These are phyloP conservation scores for Sebastes iracundus DNA, from an alignment of 2,797 vertebrate species.

Conservation along the genomic window DNA sequence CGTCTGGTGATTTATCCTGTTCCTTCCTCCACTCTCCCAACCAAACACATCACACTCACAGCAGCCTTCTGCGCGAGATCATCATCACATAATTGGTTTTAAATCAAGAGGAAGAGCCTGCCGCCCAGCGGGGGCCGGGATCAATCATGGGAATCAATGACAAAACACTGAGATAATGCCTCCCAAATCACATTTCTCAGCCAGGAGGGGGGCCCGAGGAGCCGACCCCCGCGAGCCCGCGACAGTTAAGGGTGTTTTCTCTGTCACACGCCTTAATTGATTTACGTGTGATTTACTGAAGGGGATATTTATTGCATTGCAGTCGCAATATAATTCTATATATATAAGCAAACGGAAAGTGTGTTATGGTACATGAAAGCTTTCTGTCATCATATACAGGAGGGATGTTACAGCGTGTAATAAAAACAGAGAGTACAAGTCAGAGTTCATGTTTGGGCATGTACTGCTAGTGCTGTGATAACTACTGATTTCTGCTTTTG, in stretches of 20 bases:
- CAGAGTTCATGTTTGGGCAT: not conserved
- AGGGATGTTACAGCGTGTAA: slow-evolving; percentile 27
- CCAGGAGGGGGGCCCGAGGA: slow-evolving; percentile 5
- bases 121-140: slow-evolving; percentile 41
- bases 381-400: slow-evolving; percentile 12
- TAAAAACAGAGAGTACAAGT: slow-evolving; percentile 16
- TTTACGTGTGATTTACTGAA: slow-evolving; percentile 68
- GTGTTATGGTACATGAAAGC: slow-evolving; percentile 17
- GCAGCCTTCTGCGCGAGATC: slow-evolving; percentile 63
- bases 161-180: slow-evolving; percentile 64
- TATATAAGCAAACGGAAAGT: slow-evolving; percentile 27
- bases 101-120: slow-evolving; percentile 72
- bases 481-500: not conserved
- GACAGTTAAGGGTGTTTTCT: slow-evolving; percentile 31
- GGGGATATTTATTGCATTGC: slow-evolving; percentile 46
- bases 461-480: not conserved
- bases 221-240: not conserved
- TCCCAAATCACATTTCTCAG: slow-evolving; percentile 54
- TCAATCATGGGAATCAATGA: slow-evolving; percentile 72
- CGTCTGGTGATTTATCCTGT: slow-evolving; percentile 53
- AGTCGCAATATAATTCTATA: slow-evolving; percentile 8
- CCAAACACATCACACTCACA: slow-evolving; percentile 44
- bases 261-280: slow-evolving; percentile 59
- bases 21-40: slow-evolving; percentile 18
- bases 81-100: slow-evolving; percentile 75